Base-by-base conservation (phyloP, 2,888 invertebrate genomes). In the Autographa pulchrina region DNA sequence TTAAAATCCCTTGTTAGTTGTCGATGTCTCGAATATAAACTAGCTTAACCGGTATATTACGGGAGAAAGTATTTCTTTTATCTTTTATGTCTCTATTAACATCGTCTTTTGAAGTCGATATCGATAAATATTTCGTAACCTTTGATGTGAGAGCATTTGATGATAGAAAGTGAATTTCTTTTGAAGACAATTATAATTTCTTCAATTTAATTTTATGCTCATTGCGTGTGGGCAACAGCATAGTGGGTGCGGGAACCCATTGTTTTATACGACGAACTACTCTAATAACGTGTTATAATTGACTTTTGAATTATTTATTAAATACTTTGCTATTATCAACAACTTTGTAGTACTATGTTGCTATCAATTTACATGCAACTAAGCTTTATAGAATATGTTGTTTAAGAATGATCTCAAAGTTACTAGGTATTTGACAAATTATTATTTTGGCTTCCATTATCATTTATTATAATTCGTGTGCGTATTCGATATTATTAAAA, bases 11-110 rank as follows among this genome's bases (percentile, higher is more conserved):
- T 78, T 38, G 66, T 48, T 62, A 52, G 67, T 75, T 67, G 67
- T 65, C 52, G 54, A 31, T 38, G 76, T 70, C 31, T 31, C 60
- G 52, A 63, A 79, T 62, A 70, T 70, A 71, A 80, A 78, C 77
- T 60, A 63, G 78, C 69, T 63, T 67, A 72, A 76, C 77, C 56
- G 60, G 80, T 71, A 64, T 65, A 59, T 52, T 25, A 59, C 41
- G 52, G 63, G 52, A 65, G 68, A 75, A 69, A 78, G 69, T 61
- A 79, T 38, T 60, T 13, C 20, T 69, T 13, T 13, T 11, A 56
- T 13, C 18, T 13, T 20, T 56, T 56, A 25, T 56, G 25, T 20
- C 20, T 20, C 25, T 13, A 56, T 25, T 56, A 14, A 56, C 54
- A 25, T 20, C 20, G 25, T 5, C 13, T 25, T 4, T 25, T 25